phyloP scores from a whole-genome alignment of 2,113 vertebrate genomes.

The Hemibagrus wyckioides region DNA sequence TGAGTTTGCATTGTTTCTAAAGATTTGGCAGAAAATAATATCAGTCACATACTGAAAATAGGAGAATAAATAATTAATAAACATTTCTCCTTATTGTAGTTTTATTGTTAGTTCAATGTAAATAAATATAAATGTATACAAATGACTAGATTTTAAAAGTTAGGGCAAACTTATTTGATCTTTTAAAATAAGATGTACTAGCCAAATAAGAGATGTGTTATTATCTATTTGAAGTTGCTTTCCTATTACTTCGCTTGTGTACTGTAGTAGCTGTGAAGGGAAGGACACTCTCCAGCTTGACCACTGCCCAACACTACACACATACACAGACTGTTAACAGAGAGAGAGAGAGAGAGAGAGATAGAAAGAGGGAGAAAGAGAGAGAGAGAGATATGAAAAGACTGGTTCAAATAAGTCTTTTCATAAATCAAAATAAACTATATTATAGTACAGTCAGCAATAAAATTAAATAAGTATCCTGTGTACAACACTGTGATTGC shows the following conservation, averaged over 20 bases:
- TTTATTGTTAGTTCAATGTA: background rate
- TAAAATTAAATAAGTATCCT: background rate
- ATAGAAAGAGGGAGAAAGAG: constrained; percentile 10
- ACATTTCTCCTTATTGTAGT: background rate
- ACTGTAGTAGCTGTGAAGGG: background rate
- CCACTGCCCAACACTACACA: background rate
- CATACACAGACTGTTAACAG: background rate
- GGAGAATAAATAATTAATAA: too few relatives aligned
- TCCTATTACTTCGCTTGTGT: background rate
- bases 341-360: background rate
- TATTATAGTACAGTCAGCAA: background rate
- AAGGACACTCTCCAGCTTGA: background rate
- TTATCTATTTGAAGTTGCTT: background rate
- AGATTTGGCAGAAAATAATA: background rate
- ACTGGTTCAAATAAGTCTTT: background rate
- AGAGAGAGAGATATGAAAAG: background rate
- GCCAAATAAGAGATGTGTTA: background rate
- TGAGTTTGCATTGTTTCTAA: background rate
- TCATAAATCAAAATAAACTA: background rate
- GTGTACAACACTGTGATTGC: background rate
- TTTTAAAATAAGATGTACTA: background rate
- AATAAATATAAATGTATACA: background rate
- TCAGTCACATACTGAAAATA: background rate
- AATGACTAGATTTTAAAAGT: background rate
- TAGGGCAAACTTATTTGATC: background rate